Conservation (phyloP, 2,113 vertebrate genomes). For the Cephalopholis sonnerati region DNA sequence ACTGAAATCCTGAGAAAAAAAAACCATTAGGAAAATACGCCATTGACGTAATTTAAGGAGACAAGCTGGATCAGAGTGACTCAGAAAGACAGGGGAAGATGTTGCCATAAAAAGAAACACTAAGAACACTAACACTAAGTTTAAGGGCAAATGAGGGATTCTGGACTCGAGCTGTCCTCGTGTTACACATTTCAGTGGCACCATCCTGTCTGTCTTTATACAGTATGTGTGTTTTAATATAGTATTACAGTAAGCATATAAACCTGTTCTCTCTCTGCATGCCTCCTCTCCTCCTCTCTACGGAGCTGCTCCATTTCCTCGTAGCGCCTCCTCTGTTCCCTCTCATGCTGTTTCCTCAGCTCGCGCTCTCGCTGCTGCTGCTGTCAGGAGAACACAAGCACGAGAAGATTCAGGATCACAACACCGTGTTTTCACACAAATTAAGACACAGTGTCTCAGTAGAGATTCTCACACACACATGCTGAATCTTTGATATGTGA, state of each 20-base stretch:
- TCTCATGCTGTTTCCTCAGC: conserved; percentile 93
- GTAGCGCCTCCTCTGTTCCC: conserved; percentile 92
- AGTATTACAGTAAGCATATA: conserved; percentile 4
- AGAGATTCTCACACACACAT: not conserved
- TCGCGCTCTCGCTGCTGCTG: conserved; percentile 95
- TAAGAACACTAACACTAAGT: too few relatives aligned
- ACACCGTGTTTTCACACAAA: not conserved
- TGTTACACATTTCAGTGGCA: not conserved
- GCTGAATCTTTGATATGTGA: not conserved
- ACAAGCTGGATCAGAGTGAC: conserved; percentile 39
- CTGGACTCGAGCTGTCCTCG: not conserved
- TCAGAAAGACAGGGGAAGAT: conserved; percentile 27
- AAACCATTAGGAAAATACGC: not conserved
- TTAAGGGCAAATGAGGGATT: conserved; percentile 24
- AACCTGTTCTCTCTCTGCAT: conserved; percentile 96
- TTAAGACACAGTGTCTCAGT: not conserved
- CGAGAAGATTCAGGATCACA: not conserved
- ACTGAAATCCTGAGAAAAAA: not conserved
- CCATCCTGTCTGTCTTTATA: not conserved
- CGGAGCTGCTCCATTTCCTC: conserved; percentile 92
- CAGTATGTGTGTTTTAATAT: not conserved
- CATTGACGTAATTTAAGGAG: conserved; percentile 5
- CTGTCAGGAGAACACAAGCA: conserved; percentile 71
- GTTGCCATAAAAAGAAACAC: conserved; percentile 17
- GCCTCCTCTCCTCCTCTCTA: conserved; percentile 92